Percentiles rank a stretch among this genome's conserved stretches.
Evolutionary conservation across 1,140 invertebrate species (phyloP).

Genomic region (Scylla paramamosain): DNA sequence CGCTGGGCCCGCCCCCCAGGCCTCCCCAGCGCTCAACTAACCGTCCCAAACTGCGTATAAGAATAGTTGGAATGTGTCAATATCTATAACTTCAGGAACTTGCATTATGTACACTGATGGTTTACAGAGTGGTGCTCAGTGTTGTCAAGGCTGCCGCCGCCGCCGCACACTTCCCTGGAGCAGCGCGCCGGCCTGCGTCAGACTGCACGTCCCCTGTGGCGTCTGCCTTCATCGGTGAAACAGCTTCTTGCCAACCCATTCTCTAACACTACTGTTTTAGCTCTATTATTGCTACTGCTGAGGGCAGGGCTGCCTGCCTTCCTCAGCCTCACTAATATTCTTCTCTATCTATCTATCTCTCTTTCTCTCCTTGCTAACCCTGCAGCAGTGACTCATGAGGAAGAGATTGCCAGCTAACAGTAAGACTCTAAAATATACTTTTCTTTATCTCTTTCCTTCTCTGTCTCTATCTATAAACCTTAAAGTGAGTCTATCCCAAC

Average conservation of each 20-base stretch:
- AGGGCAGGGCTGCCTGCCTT: neutral
- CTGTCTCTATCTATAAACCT: neutral
- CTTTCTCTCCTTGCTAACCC: neutral
- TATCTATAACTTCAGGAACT: constrained; percentile 22
- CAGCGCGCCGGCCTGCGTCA: neutral
- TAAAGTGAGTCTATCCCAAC: neutral
- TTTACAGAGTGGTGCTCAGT: constrained; percentile 21
- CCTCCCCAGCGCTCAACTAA: neutral
- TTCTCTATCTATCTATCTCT: neutral
- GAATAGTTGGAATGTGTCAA: constrained; percentile 13
- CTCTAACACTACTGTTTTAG: neutral
- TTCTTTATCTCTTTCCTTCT: neutral
- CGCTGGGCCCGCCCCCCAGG: neutral
- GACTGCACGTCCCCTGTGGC: neutral
- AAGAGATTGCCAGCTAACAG: constrained; percentile 4
- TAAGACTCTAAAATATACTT: neutral
- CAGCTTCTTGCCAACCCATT: neutral
- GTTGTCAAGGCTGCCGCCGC: neutral
- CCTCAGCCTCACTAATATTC: neutral
- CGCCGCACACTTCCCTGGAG: too few relatives aligned
- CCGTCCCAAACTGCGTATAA: constrained; percentile 10
- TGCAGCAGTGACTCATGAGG: neutral
- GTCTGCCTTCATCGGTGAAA: neutral
- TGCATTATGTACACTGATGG: neutral
- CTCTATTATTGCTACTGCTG: neutral